Percentiles rank a stretch among this genome's conserved stretches.
Conservation (phyloP, 2,888 invertebrate species). For the Synanthedon myopaeformis region DNA sequence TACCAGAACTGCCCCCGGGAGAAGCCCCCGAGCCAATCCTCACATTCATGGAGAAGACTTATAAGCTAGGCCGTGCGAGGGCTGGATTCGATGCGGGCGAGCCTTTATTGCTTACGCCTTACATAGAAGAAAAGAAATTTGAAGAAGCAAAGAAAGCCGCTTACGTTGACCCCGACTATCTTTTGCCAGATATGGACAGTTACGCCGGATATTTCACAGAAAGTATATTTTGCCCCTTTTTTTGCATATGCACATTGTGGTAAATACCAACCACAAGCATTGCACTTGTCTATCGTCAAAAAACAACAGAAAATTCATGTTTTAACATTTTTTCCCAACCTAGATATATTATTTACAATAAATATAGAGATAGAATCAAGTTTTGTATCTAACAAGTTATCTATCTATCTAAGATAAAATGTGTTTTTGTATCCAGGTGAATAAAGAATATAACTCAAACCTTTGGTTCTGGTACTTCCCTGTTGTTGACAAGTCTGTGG, state of each 20-base stretch:
- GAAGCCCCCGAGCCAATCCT: conserved; percentile 59
- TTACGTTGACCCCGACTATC: conserved; percentile 40
- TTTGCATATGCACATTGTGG: too few relatives aligned
- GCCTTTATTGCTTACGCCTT: conserved; percentile 67
- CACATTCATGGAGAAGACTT: conserved; percentile 51
- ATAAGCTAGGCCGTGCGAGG: conserved; percentile 31
- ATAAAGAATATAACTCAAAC: conserved; percentile 81
- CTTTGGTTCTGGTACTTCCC: conserved; percentile 91
- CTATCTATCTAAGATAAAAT: background rate
- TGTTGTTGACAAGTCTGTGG: conserved; percentile 62
- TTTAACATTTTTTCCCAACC: too few relatives aligned
- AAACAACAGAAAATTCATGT: too few relatives aligned
- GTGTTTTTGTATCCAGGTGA: conserved; percentile 62
- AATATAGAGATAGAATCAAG: too few relatives aligned
- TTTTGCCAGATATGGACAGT: conserved; percentile 58
- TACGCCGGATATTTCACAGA: conserved; percentile 62
- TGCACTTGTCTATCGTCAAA: too few relatives aligned
- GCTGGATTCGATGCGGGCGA: conserved; percentile 46
- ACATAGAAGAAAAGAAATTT: conserved; percentile 62
- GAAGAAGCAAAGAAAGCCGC: conserved; percentile 61
- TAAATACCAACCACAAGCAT: too few relatives aligned
- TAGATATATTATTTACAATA: too few relatives aligned
- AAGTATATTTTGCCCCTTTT: conserved; percentile 9
- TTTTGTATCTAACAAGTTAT: background rate
- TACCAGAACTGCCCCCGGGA: conserved; percentile 52